Conservation (phyloP, 2,797 vertebrate genomes). For the Podargus strigoides region DNA sequence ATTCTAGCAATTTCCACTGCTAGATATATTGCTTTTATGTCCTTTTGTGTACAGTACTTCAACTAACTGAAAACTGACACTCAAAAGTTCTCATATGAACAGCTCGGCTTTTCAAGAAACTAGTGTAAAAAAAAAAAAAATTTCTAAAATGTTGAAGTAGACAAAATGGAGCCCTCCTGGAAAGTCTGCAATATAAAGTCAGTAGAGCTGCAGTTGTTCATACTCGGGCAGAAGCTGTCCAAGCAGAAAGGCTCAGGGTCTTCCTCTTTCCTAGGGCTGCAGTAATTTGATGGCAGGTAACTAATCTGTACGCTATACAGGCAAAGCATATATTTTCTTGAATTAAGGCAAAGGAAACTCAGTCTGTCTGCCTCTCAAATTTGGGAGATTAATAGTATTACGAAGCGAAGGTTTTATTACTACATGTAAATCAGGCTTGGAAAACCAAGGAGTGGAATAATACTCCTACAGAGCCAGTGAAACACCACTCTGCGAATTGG, state of each 20-base stretch:
- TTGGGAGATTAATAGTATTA: neutral
- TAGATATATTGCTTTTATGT: slow-evolving; percentile 36
- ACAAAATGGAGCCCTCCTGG: neutral
- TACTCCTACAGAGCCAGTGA: neutral
- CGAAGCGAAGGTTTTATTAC: neutral
- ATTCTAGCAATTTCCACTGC: slow-evolving; percentile 31
- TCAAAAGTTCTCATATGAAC: neutral
- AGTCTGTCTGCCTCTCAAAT: neutral
- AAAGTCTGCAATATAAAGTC: neutral
- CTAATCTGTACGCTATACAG: neutral
- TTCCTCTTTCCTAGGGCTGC: neutral
- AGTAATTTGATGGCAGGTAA: neutral
- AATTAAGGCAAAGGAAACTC: slow-evolving; percentile 1
- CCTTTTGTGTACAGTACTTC: neutral
- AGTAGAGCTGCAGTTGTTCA: neutral
- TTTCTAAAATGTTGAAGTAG: neutral
- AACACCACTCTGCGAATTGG: neutral
- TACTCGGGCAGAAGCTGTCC: neutral
- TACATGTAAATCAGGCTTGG: neutral
- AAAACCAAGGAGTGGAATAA: neutral
- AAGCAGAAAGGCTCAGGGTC: neutral
- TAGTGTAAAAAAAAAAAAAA: neutral
- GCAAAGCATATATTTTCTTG: neutral
- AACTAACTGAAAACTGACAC: slow-evolving; percentile 17
- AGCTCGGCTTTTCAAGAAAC: neutral